A percentile compares a stretch with the other conserved stretches of the same genome.
Conservation (phyloP, 2,797 vertebrate species). For the Pangasius larnaudii region DNA sequence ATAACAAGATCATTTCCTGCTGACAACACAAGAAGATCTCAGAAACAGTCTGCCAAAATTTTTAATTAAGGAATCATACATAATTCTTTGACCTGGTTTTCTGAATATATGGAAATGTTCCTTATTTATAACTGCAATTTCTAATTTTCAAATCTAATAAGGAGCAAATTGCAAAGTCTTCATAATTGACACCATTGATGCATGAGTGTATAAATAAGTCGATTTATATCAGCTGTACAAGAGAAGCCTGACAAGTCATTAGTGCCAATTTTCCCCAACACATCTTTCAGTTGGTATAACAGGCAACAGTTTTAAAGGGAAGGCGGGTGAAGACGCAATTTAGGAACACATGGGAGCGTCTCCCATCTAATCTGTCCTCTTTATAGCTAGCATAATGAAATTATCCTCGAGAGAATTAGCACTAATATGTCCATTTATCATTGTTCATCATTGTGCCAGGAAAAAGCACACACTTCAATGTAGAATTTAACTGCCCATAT, state of each 20-base stretch:
- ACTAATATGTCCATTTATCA: slow-evolving; percentile 50
- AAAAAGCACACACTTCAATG: slow-evolving; percentile 16
- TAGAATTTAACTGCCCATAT: slow-evolving; percentile 25
- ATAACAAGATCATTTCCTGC: slow-evolving; percentile 2
- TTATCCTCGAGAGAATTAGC: slow-evolving; percentile 47
- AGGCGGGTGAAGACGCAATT: slow-evolving; percentile 24
- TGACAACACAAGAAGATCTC: background rate
- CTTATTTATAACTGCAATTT: slow-evolving; percentile 52
- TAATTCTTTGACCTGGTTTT: slow-evolving; percentile 61
- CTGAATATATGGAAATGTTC: slow-evolving; percentile 26
- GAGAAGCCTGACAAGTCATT: slow-evolving; percentile 56
- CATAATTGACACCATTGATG: slow-evolving; percentile 50
- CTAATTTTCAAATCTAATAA: slow-evolving; percentile 30
- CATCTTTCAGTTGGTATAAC: slow-evolving; percentile 17
- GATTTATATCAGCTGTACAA: slow-evolving; percentile 37
- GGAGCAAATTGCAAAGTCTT: slow-evolving; percentile 26
- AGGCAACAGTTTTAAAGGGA: slow-evolving; percentile 10
- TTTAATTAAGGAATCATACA: slow-evolving; percentile 34
- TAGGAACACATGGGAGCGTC: slow-evolving; percentile 34
- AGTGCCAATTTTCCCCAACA: slow-evolving; percentile 44
- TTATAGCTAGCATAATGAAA: slow-evolving; percentile 53
- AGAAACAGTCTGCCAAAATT: background rate
- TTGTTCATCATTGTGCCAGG: slow-evolving; percentile 39
- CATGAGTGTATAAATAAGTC: slow-evolving; percentile 53
- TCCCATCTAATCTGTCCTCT: slow-evolving; percentile 47